Evolutionary conservation across 2,888 invertebrate genomes (phyloP).

Genomic region (Liopterus haemorrhoidalis): DNA sequence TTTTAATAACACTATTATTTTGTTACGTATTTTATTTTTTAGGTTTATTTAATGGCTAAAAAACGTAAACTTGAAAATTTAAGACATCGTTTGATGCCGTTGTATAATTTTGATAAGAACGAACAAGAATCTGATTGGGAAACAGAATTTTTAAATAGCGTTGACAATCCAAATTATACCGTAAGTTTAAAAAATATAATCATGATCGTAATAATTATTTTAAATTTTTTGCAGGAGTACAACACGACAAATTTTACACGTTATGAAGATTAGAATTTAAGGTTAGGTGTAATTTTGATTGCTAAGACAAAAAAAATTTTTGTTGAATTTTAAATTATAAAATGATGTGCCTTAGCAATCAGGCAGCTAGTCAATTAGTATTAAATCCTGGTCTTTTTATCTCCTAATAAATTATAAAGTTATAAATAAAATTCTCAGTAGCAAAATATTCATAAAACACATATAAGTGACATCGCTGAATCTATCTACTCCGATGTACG

Average conservation of each 20-base stretch:
- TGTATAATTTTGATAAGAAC: constrained; percentile 65
- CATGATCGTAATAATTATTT: neutral
- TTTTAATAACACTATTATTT: constrained; percentile 6
- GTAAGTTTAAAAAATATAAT: constrained; percentile 24
- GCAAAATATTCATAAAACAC: too few species aligned
- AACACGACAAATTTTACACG: constrained; percentile 16
- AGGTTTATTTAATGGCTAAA: constrained; percentile 51
- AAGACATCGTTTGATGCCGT: constrained; percentile 58
- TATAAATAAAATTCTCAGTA: too few species aligned
- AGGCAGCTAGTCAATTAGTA: too few species aligned
- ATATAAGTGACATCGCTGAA: too few species aligned
- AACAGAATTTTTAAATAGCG: constrained; percentile 51
- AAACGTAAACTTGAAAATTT: constrained; percentile 53
- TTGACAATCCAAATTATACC: constrained; percentile 39
- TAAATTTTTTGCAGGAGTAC: constrained; percentile 13
- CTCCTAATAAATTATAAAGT: too few species aligned
- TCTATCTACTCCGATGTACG: too few species aligned
- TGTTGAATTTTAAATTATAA: too few species aligned
- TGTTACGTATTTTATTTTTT: constrained; percentile 22
- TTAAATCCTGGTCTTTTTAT: too few species aligned
- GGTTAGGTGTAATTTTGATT: too few species aligned
- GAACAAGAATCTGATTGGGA: constrained; percentile 64
- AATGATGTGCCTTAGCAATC: too few species aligned
- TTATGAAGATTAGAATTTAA: constrained; percentile 10
- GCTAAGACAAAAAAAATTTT: too few species aligned